Evolutionary conservation across 30 jellyfish, hydroid and myxozoan genomes (phyloP).

Genomic region (Catostylus mosaicus): DNA sequence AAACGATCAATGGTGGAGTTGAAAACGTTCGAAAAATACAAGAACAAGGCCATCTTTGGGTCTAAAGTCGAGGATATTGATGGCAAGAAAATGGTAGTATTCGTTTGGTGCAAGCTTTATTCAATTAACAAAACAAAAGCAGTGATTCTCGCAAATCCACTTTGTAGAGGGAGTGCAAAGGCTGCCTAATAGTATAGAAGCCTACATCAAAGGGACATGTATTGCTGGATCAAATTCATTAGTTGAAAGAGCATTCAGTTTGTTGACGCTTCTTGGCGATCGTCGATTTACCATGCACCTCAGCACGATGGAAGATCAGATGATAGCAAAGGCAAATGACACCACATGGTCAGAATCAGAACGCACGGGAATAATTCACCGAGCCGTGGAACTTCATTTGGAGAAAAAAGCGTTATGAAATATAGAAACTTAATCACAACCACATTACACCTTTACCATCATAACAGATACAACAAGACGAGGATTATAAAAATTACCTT

Average conservation of each 20-base stretch:
- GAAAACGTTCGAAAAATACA: no score
- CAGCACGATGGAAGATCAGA: slow-evolving; percentile 35
- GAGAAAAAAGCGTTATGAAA: no score
- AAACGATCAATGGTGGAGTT: no score
- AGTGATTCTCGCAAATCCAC: background rate
- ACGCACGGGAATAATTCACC: background rate
- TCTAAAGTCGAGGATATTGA: no score
- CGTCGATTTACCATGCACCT: slow-evolving; percentile 43
- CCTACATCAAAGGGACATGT: no score
- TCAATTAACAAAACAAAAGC: background rate
- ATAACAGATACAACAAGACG: no score
- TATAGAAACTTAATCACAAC: no score
- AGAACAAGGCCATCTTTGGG: no score
- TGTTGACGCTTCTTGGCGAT: slow-evolving; percentile 63
- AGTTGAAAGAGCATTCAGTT: slow-evolving; percentile 67
- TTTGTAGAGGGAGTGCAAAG: background rate
- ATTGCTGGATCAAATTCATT: slow-evolving; percentile 71
- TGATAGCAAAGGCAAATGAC: slow-evolving; percentile 46
- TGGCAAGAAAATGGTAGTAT: no score
- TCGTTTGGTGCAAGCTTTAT: no score
- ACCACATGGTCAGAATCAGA: background rate
- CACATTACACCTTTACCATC: no score
- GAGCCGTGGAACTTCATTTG: background rate
- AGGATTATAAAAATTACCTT: slow-evolving; percentile 81
- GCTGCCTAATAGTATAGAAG: no score